These are phyloP conservation scores for Eolophus roseicapilla DNA, from an alignment of 2,113 vertebrate genomes.

Conservation along the genomic window DNA sequence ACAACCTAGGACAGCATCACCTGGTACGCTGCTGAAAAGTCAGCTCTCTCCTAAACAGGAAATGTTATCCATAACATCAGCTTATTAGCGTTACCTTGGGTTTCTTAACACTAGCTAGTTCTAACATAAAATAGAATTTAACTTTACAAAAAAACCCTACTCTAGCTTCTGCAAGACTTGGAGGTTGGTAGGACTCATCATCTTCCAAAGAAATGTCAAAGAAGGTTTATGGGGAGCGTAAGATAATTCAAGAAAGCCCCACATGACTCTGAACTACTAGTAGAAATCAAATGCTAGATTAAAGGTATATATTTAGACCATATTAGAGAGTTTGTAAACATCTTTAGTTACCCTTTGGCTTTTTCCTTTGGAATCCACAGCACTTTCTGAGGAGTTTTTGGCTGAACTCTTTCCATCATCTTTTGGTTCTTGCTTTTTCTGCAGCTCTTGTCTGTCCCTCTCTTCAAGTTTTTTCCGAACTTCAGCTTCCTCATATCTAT, in stretches of 20 bases:
- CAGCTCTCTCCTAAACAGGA: not conserved
- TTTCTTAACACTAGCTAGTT: not conserved
- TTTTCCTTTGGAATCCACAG: slow-evolving; percentile 77
- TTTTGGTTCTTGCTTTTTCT: slow-evolving; percentile 78
- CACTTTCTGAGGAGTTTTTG: slow-evolving; percentile 72
- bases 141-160: not conserved
- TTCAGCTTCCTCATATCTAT: slow-evolving; percentile 95
- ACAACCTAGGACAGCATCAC: not conserved
- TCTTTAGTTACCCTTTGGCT: slow-evolving; percentile 72
- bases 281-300: not conserved
- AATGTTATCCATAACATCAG: not conserved
- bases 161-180: not conserved
- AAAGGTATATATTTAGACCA: not conserved
- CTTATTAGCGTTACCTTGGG: not conserved
- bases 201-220: not conserved
- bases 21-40: not conserved
- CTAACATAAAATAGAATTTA: not conserved
- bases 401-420: slow-evolving; percentile 72
- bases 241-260: accelerated
- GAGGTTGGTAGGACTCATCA: not conserved
- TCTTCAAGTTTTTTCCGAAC: slow-evolving; percentile 95
- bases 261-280: not conserved
- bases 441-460: slow-evolving; percentile 87
- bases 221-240: not conserved
- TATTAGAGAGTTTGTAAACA: not conserved